A percentile compares a stretch with the other conserved stretches of the same genome.
These are phyloP conservation scores for Sinopyrophorus schimmeli DNA, from an alignment of 2,888 invertebrate genomes.

Conservation along the genomic window DNA sequence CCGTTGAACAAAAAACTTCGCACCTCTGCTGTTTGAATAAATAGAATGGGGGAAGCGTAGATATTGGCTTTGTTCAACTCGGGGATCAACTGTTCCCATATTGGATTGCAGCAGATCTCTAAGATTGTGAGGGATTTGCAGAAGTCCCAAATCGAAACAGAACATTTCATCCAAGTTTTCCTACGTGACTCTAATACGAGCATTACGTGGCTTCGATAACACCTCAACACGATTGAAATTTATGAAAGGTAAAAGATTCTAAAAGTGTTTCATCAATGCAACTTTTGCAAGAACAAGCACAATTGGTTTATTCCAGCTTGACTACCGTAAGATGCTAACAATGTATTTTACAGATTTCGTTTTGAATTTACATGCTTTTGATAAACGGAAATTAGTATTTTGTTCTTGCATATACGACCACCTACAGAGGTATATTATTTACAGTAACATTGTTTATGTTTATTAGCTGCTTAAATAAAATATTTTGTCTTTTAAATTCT, in stretches of 20 bases:
- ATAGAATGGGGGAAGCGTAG: constrained; percentile 47
- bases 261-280: constrained; percentile 44
- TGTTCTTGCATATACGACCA: not conserved
- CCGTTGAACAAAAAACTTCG: constrained; percentile 51
- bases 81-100: constrained; percentile 54
- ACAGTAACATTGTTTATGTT: too few relatives aligned
- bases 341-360: not conserved
- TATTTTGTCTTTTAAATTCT: too few relatives aligned
- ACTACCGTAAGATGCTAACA: constrained; percentile 20
- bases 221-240: constrained; percentile 54
- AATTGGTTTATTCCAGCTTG: constrained; percentile 20
- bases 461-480: too few relatives aligned
- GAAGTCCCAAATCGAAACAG: constrained; percentile 56
- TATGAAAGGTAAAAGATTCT: constrained; percentile 54
- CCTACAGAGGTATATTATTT: too few relatives aligned
- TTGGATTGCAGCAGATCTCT: constrained; percentile 55
- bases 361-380: not conserved
- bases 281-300: constrained; percentile 32
- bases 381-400: not conserved
- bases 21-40: constrained; percentile 54
- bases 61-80: constrained; percentile 50
- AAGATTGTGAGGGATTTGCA: constrained; percentile 57
- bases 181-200: constrained; percentile 54
- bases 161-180: constrained; percentile 55
- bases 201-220: constrained; percentile 49